Base-by-base conservation (phyloP, 2,797 vertebrate genomes). In the Eidolon dupreanum region DNA sequence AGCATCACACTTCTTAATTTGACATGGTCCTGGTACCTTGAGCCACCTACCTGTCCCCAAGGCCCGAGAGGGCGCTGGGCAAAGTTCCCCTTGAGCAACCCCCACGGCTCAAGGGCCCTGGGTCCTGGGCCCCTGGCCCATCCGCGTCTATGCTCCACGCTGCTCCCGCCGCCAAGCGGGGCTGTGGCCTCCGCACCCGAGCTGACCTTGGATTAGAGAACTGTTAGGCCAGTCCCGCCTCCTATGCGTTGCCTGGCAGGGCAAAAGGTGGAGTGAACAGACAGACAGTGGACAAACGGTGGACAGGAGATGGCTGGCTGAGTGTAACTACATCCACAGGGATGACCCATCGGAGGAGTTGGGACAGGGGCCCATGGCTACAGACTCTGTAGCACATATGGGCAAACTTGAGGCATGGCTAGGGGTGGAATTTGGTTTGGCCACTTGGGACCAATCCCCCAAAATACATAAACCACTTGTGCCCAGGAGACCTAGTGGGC, bases 281-380 rank as follows among this genome's bases (percentile, higher is more conserved):
- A 97, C 97, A 97, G 95, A 98, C 93, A 94, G 90, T 93, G 74
- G 93, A 97, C 97, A 96, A 97, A 97, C 93, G 95, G 90, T 91
- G 84, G 96, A 97, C 96, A 97, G 93, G 96, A 97, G 88, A 97
- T 97, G 93, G 96, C 93, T 96, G 97, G 94, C 97, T 97, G 97
- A 96, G 97, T 97, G 97, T 97, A 97, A 98, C 97, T 97, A 98
- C 97, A 98, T 98, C 97, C 94, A 93, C 33, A 51, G 91, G 96
- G 96, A 93, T 51, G 74, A 81, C 93, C 97, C 88, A 74, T 11
- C 1, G 1, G 38, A 88, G 87, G n/a, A 86, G 74, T 22, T 12
- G 90, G 77, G 75, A 68, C 63, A 65, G 22, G 13, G 3, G 31
- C 70, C 94, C 78, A 51, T 0, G 6, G 93, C 87, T 81, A 46